Evolutionary conservation across 2,113 vertebrate genomes (phyloP).

Genomic region (Colaptes auratus): DNA sequence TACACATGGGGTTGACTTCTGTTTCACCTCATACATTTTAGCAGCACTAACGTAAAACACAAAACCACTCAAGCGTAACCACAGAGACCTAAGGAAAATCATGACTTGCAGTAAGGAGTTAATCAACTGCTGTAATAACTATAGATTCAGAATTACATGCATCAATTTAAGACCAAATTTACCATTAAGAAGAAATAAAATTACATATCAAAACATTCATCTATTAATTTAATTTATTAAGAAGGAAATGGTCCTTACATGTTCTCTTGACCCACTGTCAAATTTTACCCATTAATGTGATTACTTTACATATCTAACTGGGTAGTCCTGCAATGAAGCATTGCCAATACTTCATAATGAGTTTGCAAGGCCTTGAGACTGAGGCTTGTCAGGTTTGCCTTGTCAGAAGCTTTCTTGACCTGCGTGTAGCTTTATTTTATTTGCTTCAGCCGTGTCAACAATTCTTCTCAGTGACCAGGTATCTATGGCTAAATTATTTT

Average conservation of each 20-base stretch:
- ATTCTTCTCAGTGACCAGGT: background rate
- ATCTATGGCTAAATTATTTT: background rate
- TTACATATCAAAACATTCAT: background rate
- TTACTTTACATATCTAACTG: background rate
- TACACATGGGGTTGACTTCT: background rate
- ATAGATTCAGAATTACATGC: background rate
- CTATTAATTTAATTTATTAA: background rate
- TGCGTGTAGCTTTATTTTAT: background rate
- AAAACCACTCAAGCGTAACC: background rate
- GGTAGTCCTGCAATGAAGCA: background rate
- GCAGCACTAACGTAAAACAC: background rate
- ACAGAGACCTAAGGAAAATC: background rate
- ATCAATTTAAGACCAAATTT: background rate
- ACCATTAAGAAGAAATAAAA: background rate
- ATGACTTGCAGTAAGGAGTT: background rate
- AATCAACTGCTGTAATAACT: conserved; percentile 6
- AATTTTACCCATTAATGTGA: background rate
- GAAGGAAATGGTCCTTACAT: background rate
- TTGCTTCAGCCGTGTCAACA: background rate
- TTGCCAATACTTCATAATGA: background rate
- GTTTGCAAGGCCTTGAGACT: background rate
- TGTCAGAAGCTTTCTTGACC: background rate
- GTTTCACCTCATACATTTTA: background rate
- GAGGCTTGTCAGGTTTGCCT: background rate
- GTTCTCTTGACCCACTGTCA: background rate